Evolutionary conservation across 2,888 invertebrate species (phyloP), one percentile per base, ranked within the genome.

Genomic region (Lasius fuliginosus): DNA sequence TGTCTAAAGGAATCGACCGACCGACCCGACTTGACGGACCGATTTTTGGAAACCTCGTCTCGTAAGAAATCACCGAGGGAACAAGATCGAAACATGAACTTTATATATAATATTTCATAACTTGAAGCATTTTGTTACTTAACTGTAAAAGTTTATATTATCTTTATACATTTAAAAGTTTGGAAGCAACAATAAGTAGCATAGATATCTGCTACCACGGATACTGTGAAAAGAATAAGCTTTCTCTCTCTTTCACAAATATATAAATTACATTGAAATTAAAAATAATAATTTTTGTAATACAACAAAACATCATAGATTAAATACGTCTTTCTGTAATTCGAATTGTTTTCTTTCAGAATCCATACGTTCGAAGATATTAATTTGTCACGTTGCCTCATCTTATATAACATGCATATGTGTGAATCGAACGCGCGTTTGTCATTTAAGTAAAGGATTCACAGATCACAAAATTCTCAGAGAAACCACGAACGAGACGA

Each of bases 1-100:
- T 92, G 91, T 90, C 90, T 74, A 88, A 84, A 87, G 62, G 73
- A 40, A 77, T 77, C 56, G 74, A 46, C 77, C 49, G 73, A 33
- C 36, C 46, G 46, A 76, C 27, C 53, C 53, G 27, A 53, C 68
- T 76, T 76, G 53, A 68, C 56, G 67, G 23, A 62, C 69, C 33
- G 68, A 83, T 53, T 67, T 18, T 27, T 53, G 23, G 60, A 49
- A 33, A 49, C 12, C 40, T 36, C 42, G 69, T 23, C 33, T 79
- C 58, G 46, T 23, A 71, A 8, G 58, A 64, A 79, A 69, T 2
- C 2, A 53, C 58, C 56, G 30, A 60, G 23, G 23, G 23, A 23
- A n/a, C 65, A 18, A 77, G 42, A 69, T 58, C 58, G 15, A 77
- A 23, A 58, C 18, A 33, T 42, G 46, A 18, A 42, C 5, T 30